These are phyloP conservation scores for Uria lomvia DNA, from an alignment of 2,113 vertebrate species.

Conservation along the genomic window DNA sequence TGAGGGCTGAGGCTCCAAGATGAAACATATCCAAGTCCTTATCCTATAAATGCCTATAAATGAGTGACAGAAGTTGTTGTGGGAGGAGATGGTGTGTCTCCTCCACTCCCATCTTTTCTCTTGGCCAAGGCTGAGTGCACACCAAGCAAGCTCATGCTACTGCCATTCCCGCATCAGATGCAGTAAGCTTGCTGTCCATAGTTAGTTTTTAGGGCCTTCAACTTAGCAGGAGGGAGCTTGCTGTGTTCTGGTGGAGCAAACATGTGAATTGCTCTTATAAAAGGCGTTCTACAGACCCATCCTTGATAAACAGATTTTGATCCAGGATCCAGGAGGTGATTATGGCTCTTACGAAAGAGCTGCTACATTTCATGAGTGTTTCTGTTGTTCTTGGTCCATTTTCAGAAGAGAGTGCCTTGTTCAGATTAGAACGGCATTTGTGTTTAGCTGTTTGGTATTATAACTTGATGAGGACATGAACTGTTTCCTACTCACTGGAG, in stretches of 20 bases:
- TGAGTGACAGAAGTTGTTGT: background rate
- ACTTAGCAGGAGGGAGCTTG: background rate
- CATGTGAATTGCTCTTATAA: background rate
- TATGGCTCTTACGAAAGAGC: background rate
- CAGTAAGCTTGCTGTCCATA: background rate
- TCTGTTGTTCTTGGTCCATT: constrained; percentile 24
- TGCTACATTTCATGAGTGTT: background rate
- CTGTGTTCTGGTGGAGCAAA: background rate
- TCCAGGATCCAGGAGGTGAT: background rate
- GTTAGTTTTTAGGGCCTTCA: background rate
- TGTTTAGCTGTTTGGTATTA: background rate
- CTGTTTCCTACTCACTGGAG: background rate
- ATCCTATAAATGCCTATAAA: background rate
- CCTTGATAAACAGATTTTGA: background rate
- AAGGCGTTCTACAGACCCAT: background rate
- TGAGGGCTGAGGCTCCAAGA: background rate
- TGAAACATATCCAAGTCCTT: background rate
- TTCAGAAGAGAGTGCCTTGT: background rate
- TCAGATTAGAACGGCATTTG: background rate
- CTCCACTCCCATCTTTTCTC: background rate
- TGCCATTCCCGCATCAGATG: background rate
- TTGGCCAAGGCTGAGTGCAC: background rate
- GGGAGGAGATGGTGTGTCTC: background rate
- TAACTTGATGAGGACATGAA: background rate
- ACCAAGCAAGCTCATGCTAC: background rate